Evolutionary conservation across 2,888 invertebrate species (phyloP).

Genomic region (Conops quadrifasciatus): DNA sequence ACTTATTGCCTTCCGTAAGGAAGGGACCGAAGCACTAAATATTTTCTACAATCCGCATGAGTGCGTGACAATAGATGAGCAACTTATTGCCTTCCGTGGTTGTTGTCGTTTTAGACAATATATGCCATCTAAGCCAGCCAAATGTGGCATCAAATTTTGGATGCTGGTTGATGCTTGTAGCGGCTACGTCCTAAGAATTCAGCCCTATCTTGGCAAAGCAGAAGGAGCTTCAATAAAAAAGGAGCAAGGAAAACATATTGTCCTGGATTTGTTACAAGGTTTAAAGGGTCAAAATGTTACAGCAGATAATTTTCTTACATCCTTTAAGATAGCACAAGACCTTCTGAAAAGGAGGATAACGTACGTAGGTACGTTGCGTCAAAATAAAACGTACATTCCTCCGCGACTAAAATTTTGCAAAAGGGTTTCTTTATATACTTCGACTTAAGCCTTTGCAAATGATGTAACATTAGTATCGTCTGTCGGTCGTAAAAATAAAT

Average conservation of each 20-base stretch:
- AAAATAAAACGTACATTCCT: not conserved
- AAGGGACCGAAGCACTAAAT: not conserved
- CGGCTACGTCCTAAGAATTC: constrained; percentile 15
- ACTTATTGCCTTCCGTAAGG: not conserved
- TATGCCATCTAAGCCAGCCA: constrained; percentile 7
- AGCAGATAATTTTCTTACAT: constrained; percentile 4
- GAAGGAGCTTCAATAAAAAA: too few relatives aligned
- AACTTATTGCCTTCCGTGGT: not conserved
- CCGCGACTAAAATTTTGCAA: not conserved
- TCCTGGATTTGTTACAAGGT: constrained; percentile 10
- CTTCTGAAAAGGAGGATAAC: constrained; percentile 8
- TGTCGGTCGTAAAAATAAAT: not conserved
- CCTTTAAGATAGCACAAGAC: not conserved
- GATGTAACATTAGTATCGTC: not conserved
- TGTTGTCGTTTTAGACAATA: constrained; percentile 7
- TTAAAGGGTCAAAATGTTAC: not conserved
- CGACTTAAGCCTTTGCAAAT: not conserved
- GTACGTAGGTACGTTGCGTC: constrained; percentile 8
- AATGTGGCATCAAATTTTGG: constrained; percentile 1
- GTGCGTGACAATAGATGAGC: constrained; percentile 12
- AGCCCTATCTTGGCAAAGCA: constrained; percentile 8
- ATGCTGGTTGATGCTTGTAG: not conserved
- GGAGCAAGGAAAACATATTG: constrained; percentile 5
- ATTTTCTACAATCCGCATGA: constrained; percentile 7
- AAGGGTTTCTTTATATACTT: constrained; percentile 3